phyloP scores from a whole-genome alignment of 2,888 invertebrate species.

The Mactromeris polynyma region DNA sequence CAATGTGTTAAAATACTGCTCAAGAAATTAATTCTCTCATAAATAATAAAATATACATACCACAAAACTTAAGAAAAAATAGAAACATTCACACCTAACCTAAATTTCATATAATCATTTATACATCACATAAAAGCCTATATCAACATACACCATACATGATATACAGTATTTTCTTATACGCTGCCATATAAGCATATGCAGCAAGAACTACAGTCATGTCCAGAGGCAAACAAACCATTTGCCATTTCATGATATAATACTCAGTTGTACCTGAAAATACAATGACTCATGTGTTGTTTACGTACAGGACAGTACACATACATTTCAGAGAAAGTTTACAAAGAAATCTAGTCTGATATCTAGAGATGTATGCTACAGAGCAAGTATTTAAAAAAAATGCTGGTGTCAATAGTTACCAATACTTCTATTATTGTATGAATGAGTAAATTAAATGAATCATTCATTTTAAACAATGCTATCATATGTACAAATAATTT shows the following conservation, averaged over 20 bases:
- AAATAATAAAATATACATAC: constrained; percentile 8
- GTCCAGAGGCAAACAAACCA: not conserved
- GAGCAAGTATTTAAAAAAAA: not conserved
- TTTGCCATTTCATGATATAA: not conserved
- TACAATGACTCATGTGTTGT: not conserved
- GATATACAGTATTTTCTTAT: not conserved
- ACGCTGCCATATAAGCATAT: not conserved
- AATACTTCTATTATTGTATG: not conserved
- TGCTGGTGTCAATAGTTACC: not conserved
- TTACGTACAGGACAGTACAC: not conserved
- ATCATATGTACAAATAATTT: not conserved
- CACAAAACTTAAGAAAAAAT: not conserved
- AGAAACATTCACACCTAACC: not conserved
- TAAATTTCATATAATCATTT: not conserved
- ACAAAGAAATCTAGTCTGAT: not conserved
- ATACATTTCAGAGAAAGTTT: not conserved
- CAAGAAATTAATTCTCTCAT: constrained; percentile 10
- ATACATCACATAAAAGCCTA: not conserved
- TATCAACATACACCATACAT: not conserved
- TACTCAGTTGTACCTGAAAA: not conserved
- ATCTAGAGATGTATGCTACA: not conserved
- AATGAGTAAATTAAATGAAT: not conserved
- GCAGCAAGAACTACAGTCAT: not conserved
- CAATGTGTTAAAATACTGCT: constrained; percentile 17
- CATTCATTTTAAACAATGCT: constrained; percentile 1